phyloP scores from a whole-genome alignment of 2,113 vertebrate genomes.

The Peromyscus californicus region DNA sequence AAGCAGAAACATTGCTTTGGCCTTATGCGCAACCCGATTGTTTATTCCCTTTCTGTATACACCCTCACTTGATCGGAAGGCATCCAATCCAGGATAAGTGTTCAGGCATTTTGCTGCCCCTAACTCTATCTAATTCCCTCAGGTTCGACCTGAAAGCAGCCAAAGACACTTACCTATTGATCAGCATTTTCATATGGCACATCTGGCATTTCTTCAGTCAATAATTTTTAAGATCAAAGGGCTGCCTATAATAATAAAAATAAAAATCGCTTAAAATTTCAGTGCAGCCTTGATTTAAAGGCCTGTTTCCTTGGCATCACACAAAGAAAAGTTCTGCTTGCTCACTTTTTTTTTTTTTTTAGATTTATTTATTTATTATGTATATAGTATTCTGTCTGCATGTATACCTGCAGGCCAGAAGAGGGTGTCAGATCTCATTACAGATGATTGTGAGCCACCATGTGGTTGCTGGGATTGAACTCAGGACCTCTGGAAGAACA shows the following conservation, averaged over 20 bases:
- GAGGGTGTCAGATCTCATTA: no score
- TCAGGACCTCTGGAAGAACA: no score
- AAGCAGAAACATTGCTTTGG: constrained; percentile 36
- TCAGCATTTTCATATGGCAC: constrained; percentile 36
- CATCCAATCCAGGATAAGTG: not conserved
- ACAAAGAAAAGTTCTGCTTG: constrained; percentile 11
- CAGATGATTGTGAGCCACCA: no score
- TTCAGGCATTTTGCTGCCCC: not conserved
- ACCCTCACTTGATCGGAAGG: constrained; percentile 56
- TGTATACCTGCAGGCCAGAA: no score
- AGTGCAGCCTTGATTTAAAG: constrained; percentile 66
- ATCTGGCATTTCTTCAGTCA: constrained; percentile 20
- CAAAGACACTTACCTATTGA: not conserved
- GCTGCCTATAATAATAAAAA: constrained; percentile 63
- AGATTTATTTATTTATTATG: no score
- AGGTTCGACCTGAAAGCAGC: not conserved
- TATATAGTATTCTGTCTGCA: no score
- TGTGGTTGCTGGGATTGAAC: no score
- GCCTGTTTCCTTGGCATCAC: constrained; percentile 65
- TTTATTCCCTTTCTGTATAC: not conserved
- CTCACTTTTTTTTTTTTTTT: no score
- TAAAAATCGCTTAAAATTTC: constrained; percentile 59
- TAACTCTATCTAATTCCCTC: not conserved
- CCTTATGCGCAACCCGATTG: not conserved
- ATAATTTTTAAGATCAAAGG: not conserved